Base-by-base conservation (phyloP, 2,113 vertebrate species). In the Zingel zingel region DNA sequence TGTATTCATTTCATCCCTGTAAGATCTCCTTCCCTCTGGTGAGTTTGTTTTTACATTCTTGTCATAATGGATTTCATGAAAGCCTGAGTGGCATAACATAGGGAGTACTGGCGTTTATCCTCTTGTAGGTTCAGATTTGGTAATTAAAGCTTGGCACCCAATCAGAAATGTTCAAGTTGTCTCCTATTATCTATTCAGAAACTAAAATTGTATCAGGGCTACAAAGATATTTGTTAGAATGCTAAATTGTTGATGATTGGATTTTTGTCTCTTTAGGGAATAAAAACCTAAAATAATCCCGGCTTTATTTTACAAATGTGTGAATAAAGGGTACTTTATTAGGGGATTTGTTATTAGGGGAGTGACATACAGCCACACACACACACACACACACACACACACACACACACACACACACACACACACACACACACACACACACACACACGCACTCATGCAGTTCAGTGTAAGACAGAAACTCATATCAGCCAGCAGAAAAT, bases 341-440 rank as follows among this genome's bases (percentile, higher is more conserved):
- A 70, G 3, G 39, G 9, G 8, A 10, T 9, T 39, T 0, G 2
- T 10, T 10, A 10, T 56, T 7, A 71, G 39, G 3, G 23, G 19
- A 56, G 25, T 14, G 0, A 73, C 2, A 39, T 2, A 39, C 39
- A 39, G 30, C 30, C 6, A 33, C 33, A 33, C 33, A 33, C 33
- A 33, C 33, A 33, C 33, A 33, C 36, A 39, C 8, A 39, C 36
- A 9, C 7, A 39, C 36, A 39, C 30, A 30, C 30, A 30, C 30
- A 30, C 27, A 30, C 27, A 30, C 27, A 30, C 27, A 30, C 36
- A 39, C 36, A 39, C 36, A 39, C 36, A 39, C 36, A 36, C 36
- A 64, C 56, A 61, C 33, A 63, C 66, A 62, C 77, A 63, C 23
- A 57, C 62, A 19, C 59, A 64, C 47, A 64, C 73, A 64, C 73